Conservation (phyloP, 2,113 vertebrate genomes). For the Balaeniceps rex region DNA sequence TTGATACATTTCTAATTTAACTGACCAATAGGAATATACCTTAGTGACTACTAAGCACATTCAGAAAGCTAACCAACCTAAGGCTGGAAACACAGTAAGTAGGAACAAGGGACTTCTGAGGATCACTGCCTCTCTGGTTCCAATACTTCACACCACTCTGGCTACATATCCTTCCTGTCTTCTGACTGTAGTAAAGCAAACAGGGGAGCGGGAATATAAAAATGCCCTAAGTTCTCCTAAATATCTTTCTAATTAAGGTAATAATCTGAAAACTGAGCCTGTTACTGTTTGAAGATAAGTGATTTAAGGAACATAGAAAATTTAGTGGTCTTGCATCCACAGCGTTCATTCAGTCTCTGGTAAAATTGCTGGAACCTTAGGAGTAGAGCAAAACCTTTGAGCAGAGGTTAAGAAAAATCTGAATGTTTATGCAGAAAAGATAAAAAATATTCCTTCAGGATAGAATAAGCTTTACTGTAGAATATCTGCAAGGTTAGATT, state of each 20-base stretch:
- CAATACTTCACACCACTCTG: neutral
- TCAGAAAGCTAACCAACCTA: neutral
- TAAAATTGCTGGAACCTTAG: neutral
- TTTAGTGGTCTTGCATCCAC: neutral
- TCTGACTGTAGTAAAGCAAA: neutral
- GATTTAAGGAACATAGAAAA: neutral
- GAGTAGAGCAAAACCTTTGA: neutral
- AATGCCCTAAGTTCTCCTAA: neutral
- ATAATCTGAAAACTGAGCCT: neutral
- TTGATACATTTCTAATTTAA: neutral
- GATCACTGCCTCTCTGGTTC: neutral
- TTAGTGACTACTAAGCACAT: neutral
- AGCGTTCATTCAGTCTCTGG: neutral
- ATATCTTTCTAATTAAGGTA: neutral
- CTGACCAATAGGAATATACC: neutral
- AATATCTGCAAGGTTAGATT: neutral
- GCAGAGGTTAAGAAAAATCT: neutral
- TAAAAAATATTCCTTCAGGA: neutral
- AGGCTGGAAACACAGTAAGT: neutral
- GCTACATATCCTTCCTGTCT: neutral
- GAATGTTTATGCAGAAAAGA: neutral
- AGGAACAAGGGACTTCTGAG: neutral
- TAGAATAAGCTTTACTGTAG: neutral
- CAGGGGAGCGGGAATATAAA: neutral
- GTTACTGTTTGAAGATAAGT: neutral